phyloP scores from a whole-genome alignment of 64 coral and sea anemone genomes.

The Astreopora myriophthalma region DNA sequence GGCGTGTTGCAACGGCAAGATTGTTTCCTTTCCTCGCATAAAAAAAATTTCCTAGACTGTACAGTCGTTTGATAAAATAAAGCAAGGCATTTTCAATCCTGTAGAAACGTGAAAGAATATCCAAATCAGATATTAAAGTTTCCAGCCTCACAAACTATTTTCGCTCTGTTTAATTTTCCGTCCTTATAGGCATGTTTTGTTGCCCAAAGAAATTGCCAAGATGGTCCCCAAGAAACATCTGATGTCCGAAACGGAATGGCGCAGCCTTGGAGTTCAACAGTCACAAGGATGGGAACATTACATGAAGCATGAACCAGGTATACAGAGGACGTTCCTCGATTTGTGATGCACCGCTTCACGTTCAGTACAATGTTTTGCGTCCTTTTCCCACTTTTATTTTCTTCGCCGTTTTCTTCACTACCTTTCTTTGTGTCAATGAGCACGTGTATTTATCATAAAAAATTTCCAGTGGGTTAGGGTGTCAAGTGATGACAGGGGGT shows the following conservation, averaged over 20 bases:
- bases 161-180: neutral
- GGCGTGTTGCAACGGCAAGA: neutral
- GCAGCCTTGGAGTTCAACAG: constrained; percentile 78
- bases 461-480: too few relatives aligned
- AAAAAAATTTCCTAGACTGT: too few relatives aligned
- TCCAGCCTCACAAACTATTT: neutral
- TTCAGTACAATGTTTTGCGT: neutral
- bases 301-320: constrained; percentile 75
- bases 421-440: too few relatives aligned
- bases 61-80: too few relatives aligned
- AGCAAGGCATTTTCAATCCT: too few relatives aligned
- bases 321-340: too few relatives aligned
- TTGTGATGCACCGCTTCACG: neutral
- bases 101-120: too few relatives aligned
- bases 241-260: constrained; percentile 78
- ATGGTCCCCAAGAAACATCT: constrained; percentile 51
- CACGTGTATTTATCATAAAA: too few relatives aligned
- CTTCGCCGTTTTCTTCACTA: too few relatives aligned
- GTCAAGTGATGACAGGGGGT: too few relatives aligned
- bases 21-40: neutral
- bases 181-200: constrained; percentile 51
- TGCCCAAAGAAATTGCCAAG: constrained; percentile 56
- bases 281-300: constrained; percentile 76
- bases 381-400: too few relatives aligned
- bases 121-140: neutral